phyloP scores from a whole-genome alignment of 2,797 vertebrate genomes.

The Characodon lateralis region DNA sequence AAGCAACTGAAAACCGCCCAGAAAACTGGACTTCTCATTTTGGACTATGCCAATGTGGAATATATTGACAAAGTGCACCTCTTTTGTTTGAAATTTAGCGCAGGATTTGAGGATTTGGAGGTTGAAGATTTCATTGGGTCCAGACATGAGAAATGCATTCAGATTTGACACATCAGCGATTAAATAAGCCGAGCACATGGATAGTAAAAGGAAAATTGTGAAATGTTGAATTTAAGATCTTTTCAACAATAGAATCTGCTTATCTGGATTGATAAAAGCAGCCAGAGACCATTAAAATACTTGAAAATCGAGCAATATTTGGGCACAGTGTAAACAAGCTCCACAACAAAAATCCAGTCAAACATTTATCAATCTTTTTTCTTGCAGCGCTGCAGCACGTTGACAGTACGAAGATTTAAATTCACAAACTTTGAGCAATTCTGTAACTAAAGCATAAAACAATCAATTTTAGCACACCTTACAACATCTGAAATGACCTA shows the following conservation, averaged over 20 bases:
- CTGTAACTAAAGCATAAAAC: background rate
- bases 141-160: background rate
- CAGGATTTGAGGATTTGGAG: background rate
- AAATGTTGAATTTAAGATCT: background rate
- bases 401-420: background rate
- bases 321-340: constrained; percentile 5
- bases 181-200: background rate
- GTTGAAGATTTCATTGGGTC: background rate
- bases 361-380: background rate
- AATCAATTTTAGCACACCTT: constrained; percentile 11
- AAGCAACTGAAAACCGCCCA: constrained; percentile 79
- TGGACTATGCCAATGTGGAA: constrained; percentile 27
- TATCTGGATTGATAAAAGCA: constrained; percentile 4
- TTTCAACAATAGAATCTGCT: background rate
- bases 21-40: constrained; percentile 54
- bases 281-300: background rate
- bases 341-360: background rate
- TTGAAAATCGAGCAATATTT: background rate
- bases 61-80: constrained; percentile 14
- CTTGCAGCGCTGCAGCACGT: background rate
- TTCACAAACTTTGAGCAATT: background rate
- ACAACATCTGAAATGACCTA: constrained; percentile 38
- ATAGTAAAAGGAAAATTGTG: background rate
- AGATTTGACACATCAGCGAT: background rate
- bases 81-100: background rate